These are phyloP conservation scores for Rhea americana DNA, from an alignment of 2,113 vertebrate species.

Conservation along the genomic window DNA sequence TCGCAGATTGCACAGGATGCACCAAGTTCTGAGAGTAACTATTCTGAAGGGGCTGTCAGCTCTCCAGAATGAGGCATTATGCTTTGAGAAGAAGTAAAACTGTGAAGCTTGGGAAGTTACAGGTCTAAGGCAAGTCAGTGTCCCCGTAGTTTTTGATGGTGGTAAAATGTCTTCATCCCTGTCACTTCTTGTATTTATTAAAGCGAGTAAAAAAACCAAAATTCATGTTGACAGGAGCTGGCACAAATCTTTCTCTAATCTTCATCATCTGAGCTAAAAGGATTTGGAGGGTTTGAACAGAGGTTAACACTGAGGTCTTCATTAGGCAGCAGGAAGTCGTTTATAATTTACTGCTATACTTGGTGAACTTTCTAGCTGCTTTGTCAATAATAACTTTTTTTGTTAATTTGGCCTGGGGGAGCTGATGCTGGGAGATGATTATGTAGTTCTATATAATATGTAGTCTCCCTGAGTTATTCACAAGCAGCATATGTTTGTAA, in stretches of 20 bases:
- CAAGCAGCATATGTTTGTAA: not conserved
- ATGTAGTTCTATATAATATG: not conserved
- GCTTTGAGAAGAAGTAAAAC: not conserved
- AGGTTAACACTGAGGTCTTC: not conserved
- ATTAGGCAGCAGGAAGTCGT: not conserved
- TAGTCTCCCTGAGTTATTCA: not conserved
- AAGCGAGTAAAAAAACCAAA: not conserved
- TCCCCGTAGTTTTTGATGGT: not conserved
- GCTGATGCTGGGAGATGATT: not conserved
- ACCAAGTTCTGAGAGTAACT: not conserved
- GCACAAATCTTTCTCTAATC: not conserved
- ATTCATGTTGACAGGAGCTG: not conserved
- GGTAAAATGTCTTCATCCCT: not conserved
- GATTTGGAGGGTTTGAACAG: not conserved
- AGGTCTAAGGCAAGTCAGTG: not conserved
- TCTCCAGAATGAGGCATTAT: not conserved
- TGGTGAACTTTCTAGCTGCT: not conserved
- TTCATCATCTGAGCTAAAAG: not conserved
- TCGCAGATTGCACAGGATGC: not conserved
- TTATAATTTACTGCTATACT: not conserved
- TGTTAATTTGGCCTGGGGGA: conserved; percentile 1
- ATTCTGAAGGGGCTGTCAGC: not conserved
- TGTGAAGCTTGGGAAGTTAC: not conserved
- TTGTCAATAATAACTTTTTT: not conserved
- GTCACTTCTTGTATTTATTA: not conserved